Percentiles rank a stretch among this genome's conserved stretches.
phyloP scores from a whole-genome alignment of 2,113 vertebrate genomes.

The Caloenas nicobarica region DNA sequence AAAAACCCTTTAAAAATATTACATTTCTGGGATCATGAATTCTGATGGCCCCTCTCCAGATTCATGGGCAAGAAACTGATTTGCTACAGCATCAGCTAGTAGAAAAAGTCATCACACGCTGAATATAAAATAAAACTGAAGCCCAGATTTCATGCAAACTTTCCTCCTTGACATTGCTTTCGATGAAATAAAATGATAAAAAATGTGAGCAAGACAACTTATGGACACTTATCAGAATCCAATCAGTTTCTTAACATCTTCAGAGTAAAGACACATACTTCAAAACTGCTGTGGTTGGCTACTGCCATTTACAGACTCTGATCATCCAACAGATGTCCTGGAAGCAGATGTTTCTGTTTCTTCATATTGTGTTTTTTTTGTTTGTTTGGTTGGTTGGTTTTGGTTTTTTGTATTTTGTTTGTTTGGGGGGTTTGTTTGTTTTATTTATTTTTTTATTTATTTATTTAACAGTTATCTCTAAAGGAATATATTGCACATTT shows the following conservation, averaged over 20 bases:
- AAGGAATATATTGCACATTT: not conserved
- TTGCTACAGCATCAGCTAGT: not conserved
- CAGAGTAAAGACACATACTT: not conserved
- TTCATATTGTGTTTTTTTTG: not conserved
- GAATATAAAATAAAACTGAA: not conserved
- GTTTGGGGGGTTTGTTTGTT: too few species aligned
- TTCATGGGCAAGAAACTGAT: not conserved
- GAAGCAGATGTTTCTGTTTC: not conserved
- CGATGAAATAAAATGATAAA: not conserved
- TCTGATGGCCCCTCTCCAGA: not conserved
- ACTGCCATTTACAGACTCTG: not conserved
- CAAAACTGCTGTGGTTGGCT: not conserved
- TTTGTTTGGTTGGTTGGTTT: too few species aligned
- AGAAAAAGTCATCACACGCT: not conserved
- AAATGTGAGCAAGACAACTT: not conserved
- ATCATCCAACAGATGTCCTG: not conserved
- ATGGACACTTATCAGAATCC: not conserved
- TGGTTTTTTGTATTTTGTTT: too few species aligned
- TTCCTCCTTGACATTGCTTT: not conserved
- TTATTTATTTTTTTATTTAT: not conserved
- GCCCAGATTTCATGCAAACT: fast-evolving
- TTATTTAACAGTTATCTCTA: not conserved
- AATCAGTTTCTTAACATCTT: not conserved
- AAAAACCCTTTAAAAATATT: fast-evolving
- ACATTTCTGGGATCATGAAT: not conserved